Base-by-base conservation (phyloP, 1,140 invertebrate species). In the Nomia melanderi region DNA sequence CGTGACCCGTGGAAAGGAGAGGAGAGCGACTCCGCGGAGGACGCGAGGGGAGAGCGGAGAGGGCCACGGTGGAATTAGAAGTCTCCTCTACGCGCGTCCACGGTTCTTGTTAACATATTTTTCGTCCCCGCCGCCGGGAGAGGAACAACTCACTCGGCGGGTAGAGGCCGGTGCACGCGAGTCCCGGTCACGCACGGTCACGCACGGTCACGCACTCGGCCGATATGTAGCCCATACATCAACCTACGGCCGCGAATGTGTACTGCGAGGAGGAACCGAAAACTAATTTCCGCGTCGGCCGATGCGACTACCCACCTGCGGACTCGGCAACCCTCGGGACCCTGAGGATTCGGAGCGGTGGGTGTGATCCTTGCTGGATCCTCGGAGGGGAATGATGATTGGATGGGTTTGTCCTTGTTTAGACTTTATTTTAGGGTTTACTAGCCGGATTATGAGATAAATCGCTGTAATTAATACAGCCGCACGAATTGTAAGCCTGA, bases 101-200 rank as follows among this genome's bases (percentile, higher is more conserved):
- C 54, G 73, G 59, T 70, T 77, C 82, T 84, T 84, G 82, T 84
- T 84, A 84, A 83, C 82, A 83, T 79, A 84, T 84, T 84, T 84
- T 84, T 84, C 73, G 81, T 66, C 73, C 82, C 64, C 73, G 54
- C 54, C 44, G 50, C 69, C 41, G 69, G 11, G 57, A 62, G 62
- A 71, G 77, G 66, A 84, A 83, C 82, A 74, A 83, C 57, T 77
- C 71, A 73, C 77, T 67, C 60, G 29, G 47, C 23, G 41, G 31
- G 63, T n/a, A 60, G 62, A 76, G 72, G 77, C 63, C 47, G n/a
- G 41, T 81, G 78, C 82, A 85, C 74, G 82, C 82, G 78, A 84
- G 57, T 72, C 82, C 66, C 66, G 81, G 71, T 83, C 82, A 83
- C 66, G 82, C 76, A 83, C 82, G 81, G 81, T 83, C 81, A 83